Conservation (phyloP, 2,888 invertebrate species). For the Atherix ibis region DNA sequence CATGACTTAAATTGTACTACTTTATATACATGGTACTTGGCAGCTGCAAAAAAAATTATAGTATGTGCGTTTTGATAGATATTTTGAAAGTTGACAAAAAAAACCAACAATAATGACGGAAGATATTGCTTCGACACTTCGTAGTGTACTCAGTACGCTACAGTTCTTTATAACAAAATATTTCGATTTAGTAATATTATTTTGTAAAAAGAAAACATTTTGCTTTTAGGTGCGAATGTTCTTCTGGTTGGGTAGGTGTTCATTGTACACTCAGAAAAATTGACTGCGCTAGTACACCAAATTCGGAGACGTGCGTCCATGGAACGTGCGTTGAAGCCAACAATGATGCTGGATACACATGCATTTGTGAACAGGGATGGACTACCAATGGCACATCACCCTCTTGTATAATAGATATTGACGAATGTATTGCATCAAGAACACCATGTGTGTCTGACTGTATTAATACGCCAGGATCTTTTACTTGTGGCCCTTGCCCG, state of each 20-base stretch:
- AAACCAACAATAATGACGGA: no score
- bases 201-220: no score
- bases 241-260: slow-evolving; percentile 59
- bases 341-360: slow-evolving; percentile 49
- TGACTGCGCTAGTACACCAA: slow-evolving; percentile 52
- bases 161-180: no score
- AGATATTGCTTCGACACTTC: no score
- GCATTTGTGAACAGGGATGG: slow-evolving; percentile 83
- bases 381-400: slow-evolving; percentile 42
- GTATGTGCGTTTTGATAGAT: no score
- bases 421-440: slow-evolving; percentile 64
- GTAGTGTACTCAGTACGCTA: no score
- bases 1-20: no score
- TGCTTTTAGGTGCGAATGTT: slow-evolving; percentile 51
- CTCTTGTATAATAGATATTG: slow-evolving; percentile 66
- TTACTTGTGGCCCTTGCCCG: slow-evolving; percentile 78
- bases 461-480: slow-evolving; percentile 78
- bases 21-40: no score
- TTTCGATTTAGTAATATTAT: no score
- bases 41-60: no score
- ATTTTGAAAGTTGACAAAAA: no score
- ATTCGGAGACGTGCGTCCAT: slow-evolving; percentile 69
- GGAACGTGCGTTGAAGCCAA: slow-evolving; percentile 64
- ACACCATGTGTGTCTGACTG: slow-evolving; percentile 74
- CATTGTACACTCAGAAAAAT: slow-evolving; percentile 62